These are phyloP conservation scores for Drosophila gaucha DNA, from an alignment of 2,888 invertebrate genomes.

Conservation along the genomic window DNA sequence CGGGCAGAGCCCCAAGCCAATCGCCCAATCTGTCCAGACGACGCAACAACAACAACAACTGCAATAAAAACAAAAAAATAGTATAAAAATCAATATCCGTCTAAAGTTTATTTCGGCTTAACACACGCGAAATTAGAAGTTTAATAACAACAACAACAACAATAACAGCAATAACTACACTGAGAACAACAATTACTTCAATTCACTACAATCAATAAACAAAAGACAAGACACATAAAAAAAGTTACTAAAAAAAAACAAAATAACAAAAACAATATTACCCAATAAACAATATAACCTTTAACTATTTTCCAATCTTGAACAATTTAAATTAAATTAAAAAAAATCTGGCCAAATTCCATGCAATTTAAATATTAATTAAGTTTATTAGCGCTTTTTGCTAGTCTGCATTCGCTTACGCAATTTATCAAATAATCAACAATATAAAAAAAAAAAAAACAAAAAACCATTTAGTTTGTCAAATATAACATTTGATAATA, in stretches of 20 bases:
- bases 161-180: conserved; percentile 22
- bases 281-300: not conserved
- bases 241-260: not conserved
- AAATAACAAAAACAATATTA: not conserved
- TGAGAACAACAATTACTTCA: conserved; percentile 15
- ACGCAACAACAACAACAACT: conserved; percentile 17
- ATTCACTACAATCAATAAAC: conserved; percentile 13
- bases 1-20: conserved; percentile 12
- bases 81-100: conserved; percentile 84
- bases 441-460: conserved; percentile 14
- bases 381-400: conserved; percentile 46
- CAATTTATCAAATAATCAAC: conserved; percentile 15
- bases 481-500: no score
- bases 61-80: conserved; percentile 9
- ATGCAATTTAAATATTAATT: conserved; percentile 2
- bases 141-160: conserved; percentile 28
- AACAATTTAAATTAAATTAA: not conserved
- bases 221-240: conserved; percentile 5
- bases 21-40: conserved; percentile 20
- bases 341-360: conserved; percentile 10
- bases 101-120: conserved; percentile 85
- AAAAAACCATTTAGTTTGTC: conserved; percentile 35
- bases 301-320: conserved; percentile 2
- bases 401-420: conserved; percentile 54
- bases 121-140: conserved; percentile 43